Conservation (phyloP, 2,113 vertebrate species). For the Chunga burmeisteri region DNA sequence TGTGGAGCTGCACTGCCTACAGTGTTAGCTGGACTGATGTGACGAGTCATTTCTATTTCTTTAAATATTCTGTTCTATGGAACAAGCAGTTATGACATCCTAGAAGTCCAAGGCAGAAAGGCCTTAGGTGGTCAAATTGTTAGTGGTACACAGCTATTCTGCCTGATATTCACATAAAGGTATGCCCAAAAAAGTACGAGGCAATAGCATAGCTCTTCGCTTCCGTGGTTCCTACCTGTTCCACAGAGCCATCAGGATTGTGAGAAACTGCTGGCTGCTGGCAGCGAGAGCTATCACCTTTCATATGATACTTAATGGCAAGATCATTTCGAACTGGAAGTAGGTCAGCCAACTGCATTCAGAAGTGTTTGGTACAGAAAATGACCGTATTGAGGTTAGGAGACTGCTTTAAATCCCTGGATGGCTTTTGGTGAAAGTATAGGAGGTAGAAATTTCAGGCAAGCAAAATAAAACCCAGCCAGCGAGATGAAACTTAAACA, state of each 20-base stretch:
- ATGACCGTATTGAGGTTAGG: background rate
- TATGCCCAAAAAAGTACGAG: background rate
- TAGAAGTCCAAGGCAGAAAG: background rate
- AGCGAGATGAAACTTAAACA: background rate
- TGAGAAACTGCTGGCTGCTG: background rate
- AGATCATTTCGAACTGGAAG: background rate
- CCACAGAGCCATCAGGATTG: background rate
- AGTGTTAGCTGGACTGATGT: background rate
- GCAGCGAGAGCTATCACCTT: background rate
- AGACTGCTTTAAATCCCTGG: background rate
- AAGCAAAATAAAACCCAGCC: background rate
- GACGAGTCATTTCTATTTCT: background rate
- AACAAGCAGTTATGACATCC: background rate
- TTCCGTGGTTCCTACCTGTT: background rate
- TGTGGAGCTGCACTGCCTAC: background rate
- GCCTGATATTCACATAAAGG: background rate
- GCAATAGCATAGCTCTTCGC: background rate
- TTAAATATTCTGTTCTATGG: background rate
- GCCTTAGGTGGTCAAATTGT: background rate
- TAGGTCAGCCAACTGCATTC: background rate
- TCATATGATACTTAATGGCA: background rate
- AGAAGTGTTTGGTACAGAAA: background rate
- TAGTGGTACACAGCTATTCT: background rate
- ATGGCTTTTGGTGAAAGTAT: background rate
- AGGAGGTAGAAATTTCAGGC: background rate